Evolutionary conservation across 2,113 vertebrate species (phyloP).

Genomic region (Paramisgurnus dabryanus): DNA sequence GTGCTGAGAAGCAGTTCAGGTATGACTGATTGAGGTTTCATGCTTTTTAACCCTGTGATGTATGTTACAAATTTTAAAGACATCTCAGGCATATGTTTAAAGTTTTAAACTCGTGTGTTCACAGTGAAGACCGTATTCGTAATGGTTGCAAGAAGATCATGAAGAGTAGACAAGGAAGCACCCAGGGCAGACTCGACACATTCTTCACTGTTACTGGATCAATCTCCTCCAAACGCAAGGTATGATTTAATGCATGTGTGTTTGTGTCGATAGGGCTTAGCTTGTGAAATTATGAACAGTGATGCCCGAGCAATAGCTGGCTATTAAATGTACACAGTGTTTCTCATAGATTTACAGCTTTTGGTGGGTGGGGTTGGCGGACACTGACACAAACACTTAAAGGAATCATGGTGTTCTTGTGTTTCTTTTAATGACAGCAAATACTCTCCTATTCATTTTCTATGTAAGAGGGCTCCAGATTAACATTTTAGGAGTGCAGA

Average conservation of each 20-base stretch:
- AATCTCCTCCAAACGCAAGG: conserved; percentile 92
- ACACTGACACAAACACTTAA: too few relatives aligned
- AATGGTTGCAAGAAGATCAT: conserved; percentile 85
- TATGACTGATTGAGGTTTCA: conserved; percentile 24
- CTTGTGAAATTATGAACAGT: too few relatives aligned
- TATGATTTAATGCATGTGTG: conserved; percentile 39
- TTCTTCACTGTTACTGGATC: conserved; percentile 95
- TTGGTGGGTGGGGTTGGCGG: too few relatives aligned
- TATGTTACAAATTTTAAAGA: not conserved
- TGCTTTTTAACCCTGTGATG: not conserved
- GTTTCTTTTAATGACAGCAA: too few relatives aligned
- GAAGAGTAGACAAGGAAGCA: conserved; percentile 93
- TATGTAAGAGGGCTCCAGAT: too few relatives aligned
- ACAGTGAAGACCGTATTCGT: conserved; percentile 87
- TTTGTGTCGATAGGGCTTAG: not conserved
- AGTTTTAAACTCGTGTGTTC: not conserved
- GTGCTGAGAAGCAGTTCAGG: conserved; percentile 92
- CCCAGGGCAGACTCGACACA: conserved; percentile 91
- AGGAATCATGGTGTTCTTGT: too few relatives aligned
- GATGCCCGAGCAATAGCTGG: too few relatives aligned
- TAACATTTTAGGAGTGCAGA: too few relatives aligned
- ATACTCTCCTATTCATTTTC: too few relatives aligned
- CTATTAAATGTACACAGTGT: too few relatives aligned
- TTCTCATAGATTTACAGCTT: too few relatives aligned
- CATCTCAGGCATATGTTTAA: not conserved